Base-by-base conservation (phyloP, 2,797 vertebrate genomes). In the Aselliscus stoliczkanus region DNA sequence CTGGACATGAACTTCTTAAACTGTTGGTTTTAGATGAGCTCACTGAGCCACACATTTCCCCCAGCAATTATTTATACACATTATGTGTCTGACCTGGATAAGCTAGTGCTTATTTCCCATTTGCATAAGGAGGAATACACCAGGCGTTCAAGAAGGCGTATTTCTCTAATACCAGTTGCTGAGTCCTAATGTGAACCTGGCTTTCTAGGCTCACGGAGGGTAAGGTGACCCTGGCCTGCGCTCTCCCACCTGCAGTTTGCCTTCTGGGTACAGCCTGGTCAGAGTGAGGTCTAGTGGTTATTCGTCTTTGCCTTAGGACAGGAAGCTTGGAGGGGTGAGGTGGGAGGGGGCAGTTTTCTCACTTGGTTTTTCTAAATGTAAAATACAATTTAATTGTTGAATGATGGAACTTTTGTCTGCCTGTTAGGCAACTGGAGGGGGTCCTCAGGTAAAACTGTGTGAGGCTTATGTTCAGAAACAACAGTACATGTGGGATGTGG, bases 51-150 rank as follows among this genome's bases (percentile, higher is more conserved):
- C 54, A 2, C 39, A 47, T 77, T 76, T 73, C 76, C 90, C 88
- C 56, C 42, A 95, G 82, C 73, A 92, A 93, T 96, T 94, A 97
- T 96, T 97, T 96, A 96, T 92, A 54, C 80, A 95, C 88, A 94
- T 97, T 84, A 88, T 79, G 87, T 86, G 65, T 94, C 88, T 96
- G 96, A 97, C 94, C 95, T 93, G 96, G 58, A 94, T 96, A 67
- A 76, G 69, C 77, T 75, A 39, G 76, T 14, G 37, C 79, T 93
- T 86, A 94, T 94, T 97, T 94, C 29, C 13, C 31, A 91, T 96
- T 96, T 96, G 88, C 88, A 95, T 97, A 96, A 95, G 65, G 82
- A 97, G 79, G 60, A 96, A 93, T 87, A 37, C 39, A 94, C 83
- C 79, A 94, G 56, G 37, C 64, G 67, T 58, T 83, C 82, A 75